A percentile compares a stretch with the other conserved stretches of the same genome.
phyloP scores from a whole-genome alignment of 2,797 vertebrate genomes.

The Pipistrellus nathusii region DNA sequence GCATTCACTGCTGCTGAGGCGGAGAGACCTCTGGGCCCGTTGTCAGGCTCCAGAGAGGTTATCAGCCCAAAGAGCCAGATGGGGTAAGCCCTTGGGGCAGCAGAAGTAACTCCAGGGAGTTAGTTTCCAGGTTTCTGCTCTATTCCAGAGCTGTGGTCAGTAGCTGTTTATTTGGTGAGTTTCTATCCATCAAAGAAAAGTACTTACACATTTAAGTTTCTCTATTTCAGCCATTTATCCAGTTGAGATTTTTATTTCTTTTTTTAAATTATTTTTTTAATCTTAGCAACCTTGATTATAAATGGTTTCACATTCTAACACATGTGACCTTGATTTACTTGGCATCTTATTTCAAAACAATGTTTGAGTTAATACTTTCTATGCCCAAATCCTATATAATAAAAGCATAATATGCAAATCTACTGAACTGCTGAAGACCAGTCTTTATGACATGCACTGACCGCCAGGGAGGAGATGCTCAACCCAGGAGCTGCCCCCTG shows the following conservation, averaged over 20 bases:
- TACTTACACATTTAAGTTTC: neutral
- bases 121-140: neutral
- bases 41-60: neutral
- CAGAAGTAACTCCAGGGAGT: neutral
- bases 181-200: constrained; percentile 40
- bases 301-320: constrained; percentile 12
- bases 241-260: constrained; percentile 26
- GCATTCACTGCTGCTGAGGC: neutral
- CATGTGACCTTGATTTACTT: constrained; percentile 48
- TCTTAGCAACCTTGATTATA: constrained; percentile 47
- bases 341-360: constrained; percentile 40
- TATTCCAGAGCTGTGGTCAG: constrained; percentile 10
- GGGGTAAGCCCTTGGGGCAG: neutral
- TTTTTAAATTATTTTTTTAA: neutral
- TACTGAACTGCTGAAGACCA: no score
- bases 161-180: neutral
- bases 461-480: no score
- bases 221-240: constrained; percentile 12
- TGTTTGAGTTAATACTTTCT: constrained; percentile 34
- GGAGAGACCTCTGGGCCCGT: neutral
- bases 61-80: neutral
- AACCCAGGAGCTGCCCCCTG: no score
- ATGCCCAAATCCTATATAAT: neutral
- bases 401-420: no score
- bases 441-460: no score